These are phyloP conservation scores for Lamprotornis superbus DNA, from an alignment of 2,113 vertebrate genomes.

Conservation along the genomic window DNA sequence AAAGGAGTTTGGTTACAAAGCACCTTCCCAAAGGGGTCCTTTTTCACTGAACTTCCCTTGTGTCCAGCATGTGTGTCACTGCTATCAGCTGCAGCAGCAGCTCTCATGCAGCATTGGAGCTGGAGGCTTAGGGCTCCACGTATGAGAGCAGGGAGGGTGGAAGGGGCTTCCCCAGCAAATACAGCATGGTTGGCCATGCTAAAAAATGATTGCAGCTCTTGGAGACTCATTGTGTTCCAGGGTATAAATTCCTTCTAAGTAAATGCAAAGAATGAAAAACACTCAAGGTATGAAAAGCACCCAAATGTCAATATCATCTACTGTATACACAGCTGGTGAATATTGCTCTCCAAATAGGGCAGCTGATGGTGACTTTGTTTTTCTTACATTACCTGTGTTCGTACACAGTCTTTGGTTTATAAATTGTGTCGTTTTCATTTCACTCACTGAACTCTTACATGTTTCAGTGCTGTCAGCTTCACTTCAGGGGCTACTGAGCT, in stretches of 20 bases:
- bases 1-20: background rate
- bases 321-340: background rate
- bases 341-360: background rate
- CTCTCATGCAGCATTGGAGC: background rate
- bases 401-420: background rate
- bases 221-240: background rate
- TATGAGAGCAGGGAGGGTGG: background rate
- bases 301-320: background rate
- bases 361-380: background rate
- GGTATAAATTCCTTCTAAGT: background rate
- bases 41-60: background rate
- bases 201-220: background rate
- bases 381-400: fast-evolving
- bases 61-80: fast-evolving
- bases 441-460: background rate
- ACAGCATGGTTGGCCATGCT: background rate
- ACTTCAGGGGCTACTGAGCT: background rate
- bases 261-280: background rate
- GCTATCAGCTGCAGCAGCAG: background rate
- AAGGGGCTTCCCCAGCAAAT: background rate
- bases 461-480: background rate
- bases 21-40: background rate
- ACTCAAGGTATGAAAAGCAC: background rate
- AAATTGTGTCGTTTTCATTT: background rate
- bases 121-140: background rate